A percentile compares a stretch with the other conserved stretches of the same genome.
These are phyloP conservation scores for Rhea pennata DNA, from an alignment of 2,113 vertebrate species.

Conservation along the genomic window DNA sequence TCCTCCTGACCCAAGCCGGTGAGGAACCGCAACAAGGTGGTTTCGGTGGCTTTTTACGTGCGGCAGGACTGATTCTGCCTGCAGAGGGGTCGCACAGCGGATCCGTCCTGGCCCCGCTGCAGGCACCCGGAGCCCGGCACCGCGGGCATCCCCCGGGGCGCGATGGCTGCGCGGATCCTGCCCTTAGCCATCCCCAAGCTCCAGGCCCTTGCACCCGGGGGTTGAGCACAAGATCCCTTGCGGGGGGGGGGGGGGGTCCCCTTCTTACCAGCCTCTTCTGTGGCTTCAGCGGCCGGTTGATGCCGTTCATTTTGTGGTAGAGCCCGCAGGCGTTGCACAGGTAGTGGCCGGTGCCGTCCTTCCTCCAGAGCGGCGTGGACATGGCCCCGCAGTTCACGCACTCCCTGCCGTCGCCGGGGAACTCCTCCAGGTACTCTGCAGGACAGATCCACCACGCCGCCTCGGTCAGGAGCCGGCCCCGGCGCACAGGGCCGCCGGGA, in stretches of 20 bases:
- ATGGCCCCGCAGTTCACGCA: constrained; percentile 98
- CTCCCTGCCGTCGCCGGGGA: constrained; percentile 88
- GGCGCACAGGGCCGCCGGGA: accelerated
- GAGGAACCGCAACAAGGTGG: accelerated
- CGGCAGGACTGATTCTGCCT: background rate
- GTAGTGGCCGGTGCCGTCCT: constrained; percentile 96
- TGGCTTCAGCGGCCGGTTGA: constrained; percentile 94
- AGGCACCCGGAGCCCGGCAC: background rate
- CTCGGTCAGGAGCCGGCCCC: background rate
- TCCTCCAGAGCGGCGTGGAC: constrained; percentile 95
- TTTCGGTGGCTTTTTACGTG: background rate
- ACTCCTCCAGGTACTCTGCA: constrained; percentile 89
- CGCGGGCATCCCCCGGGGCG: accelerated
- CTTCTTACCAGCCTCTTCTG: constrained; percentile 93
- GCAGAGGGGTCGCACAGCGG: background rate
- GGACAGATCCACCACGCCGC: background rate
- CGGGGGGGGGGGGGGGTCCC: accelerated
- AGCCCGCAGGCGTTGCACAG: constrained; percentile 97
- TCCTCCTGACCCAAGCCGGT: accelerated
- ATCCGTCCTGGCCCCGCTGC: background rate
- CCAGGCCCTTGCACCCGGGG: too few relatives aligned
- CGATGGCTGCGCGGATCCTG: accelerated
- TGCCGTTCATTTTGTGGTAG: constrained; percentile 98
- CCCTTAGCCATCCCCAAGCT: accelerated
- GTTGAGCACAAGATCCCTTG: background rate